A percentile compares a stretch with the other conserved stretches of the same genome.
Conservation (phyloP, 2,888 invertebrate genomes). For the Ommatoiulus sabulosus region DNA sequence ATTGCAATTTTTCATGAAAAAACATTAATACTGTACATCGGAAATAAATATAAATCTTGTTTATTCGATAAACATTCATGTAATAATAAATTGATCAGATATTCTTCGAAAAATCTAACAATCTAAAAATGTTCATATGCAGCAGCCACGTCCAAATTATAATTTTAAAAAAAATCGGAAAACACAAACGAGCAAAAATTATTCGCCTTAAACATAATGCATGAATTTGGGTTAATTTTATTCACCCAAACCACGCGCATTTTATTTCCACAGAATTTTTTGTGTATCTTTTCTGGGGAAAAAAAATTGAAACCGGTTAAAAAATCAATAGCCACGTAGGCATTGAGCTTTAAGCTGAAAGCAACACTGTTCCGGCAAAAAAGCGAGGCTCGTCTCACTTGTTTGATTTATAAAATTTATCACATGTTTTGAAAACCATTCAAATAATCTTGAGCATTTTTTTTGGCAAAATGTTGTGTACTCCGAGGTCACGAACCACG, state of each 20-base stretch:
- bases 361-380: neutral
- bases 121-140: too few species aligned
- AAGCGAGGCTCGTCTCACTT: neutral
- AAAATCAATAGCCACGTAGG: conserved; percentile 26
- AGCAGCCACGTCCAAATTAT: neutral
- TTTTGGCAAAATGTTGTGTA: neutral
- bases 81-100: too few species aligned
- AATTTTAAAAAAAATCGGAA: neutral
- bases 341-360: neutral
- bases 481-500: neutral
- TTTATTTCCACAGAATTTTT: too few species aligned
- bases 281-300: too few species aligned
- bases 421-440: neutral
- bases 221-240: neutral
- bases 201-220: neutral
- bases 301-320: neutral
- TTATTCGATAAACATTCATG: too few species aligned
- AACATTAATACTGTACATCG: too few species aligned
- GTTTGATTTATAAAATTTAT: neutral
- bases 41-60: too few species aligned
- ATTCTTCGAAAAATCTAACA: too few species aligned
- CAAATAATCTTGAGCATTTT: neutral
- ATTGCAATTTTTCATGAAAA: too few species aligned
- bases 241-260: neutral
- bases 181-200: neutral